Evolutionary conservation across 2,113 vertebrate genomes (phyloP).

Genomic region (Sylvilagus bachmani): DNA sequence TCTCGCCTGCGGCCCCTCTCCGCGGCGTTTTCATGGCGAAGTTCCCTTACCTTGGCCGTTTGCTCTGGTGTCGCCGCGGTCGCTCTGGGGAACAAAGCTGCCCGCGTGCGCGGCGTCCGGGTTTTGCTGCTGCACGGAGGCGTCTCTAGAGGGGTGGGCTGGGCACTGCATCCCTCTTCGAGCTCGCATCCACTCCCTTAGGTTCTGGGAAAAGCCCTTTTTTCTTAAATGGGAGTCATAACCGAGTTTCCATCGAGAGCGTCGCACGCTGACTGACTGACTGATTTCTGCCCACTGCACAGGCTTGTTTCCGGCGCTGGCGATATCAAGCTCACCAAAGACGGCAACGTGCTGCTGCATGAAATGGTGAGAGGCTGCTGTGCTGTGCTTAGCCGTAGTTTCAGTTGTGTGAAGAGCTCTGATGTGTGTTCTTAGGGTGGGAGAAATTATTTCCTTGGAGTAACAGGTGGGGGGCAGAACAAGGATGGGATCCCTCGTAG

Average conservation of each 20-base stretch:
- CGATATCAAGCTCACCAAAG: conserved; percentile 99
- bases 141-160: background rate
- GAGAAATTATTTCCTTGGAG: background rate
- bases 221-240: background rate
- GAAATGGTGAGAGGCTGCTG: conserved; percentile 94
- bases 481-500: too few relatives aligned
- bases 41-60: background rate
- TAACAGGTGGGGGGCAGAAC: background rate
- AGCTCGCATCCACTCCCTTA: too few relatives aligned
- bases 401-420: background rate
- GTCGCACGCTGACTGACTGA: background rate
- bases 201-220: background rate
- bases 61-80: background rate
- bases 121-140: background rate
- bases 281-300: conserved; percentile 36
- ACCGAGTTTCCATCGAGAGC: background rate
- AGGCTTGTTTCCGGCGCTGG: conserved; percentile 98
- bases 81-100: conserved; percentile 36
- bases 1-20: too few relatives aligned
- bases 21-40: too few relatives aligned
- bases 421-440: background rate
- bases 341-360: conserved; percentile 97
- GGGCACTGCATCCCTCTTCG: background rate
- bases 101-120: background rate
- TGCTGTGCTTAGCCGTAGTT: background rate